Base-by-base conservation (phyloP, 2,113 vertebrate species). In the Hucho hucho region DNA sequence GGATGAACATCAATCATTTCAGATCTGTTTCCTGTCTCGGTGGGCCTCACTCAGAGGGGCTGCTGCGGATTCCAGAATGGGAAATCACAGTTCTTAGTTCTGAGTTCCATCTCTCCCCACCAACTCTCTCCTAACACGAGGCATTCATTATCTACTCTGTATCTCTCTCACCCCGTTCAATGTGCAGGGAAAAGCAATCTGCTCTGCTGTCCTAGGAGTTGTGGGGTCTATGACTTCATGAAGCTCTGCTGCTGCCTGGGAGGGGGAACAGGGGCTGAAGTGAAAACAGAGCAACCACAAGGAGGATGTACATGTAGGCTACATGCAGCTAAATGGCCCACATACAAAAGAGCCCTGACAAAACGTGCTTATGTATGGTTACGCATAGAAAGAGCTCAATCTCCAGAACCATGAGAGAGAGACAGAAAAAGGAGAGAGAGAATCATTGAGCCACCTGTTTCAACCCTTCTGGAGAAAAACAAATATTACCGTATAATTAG, bases 131-230 rank as follows among this genome's bases (percentile, higher is more conserved):
- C 24, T 85, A 69, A 75, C 69, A 75, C 80, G 81, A 83, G 85
- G 88, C 79, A 88, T 82, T 89, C 80, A 86, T 88, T 84, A 87
- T 82, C 81, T 78, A 9, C 72, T 74, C 78, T 77, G 81, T 85
- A 58, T 43, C 82, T 88, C 53, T 56, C 46, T 1, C 83, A 81
- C 37, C 37, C 9, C 37, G 9, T 43, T 83, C 79, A 77, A 69
- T 70, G 81, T 63, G 84, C 75, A 25, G 79, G 74, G 77, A 81
- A 83, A 87, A 80, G 81, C 81, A 84, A 79, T 84, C 79, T 82
- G 24, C 64, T 59, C 9, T 70, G 26, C 20, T 18, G 29, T 76
- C 83, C 70, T 11, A 3, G 0, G 72, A 84, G 82, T 74, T 72
- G 77, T 13, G 64, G 20, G 71, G 80, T 77, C 69, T 43, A 72